Percentiles rank a stretch among this genome's conserved stretches.
These are phyloP conservation scores for Muschampia plurimacula DNA, from an alignment of 2,888 invertebrate genomes.

Conservation along the genomic window DNA sequence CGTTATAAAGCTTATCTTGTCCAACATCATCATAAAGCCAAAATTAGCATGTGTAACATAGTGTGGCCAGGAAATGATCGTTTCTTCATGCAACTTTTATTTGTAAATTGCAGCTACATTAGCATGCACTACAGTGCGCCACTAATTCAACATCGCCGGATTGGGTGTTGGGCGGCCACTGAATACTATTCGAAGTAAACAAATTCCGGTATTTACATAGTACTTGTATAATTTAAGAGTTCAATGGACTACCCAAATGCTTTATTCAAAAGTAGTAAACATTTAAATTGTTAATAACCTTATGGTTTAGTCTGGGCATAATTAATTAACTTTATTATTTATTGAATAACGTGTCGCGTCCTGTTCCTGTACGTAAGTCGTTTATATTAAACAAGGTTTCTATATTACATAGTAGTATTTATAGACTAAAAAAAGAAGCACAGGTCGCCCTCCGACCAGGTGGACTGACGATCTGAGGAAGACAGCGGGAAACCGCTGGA, in stretches of 20 bases:
- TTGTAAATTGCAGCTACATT: conserved; percentile 54
- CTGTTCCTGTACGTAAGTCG: conserved; percentile 38
- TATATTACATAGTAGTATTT: not conserved
- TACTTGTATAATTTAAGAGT: conserved; percentile 55
- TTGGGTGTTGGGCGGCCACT: conserved; percentile 51
- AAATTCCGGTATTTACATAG: conserved; percentile 52
- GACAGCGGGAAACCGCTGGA: no score
- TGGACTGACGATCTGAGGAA: no score
- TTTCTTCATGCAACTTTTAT: conserved; percentile 57
- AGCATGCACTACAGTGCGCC: conserved; percentile 59
- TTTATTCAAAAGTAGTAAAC: conserved; percentile 56
- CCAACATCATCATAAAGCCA: conserved; percentile 46
- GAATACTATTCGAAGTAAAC: conserved; percentile 55
- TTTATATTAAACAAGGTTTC: not conserved
- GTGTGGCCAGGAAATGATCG: conserved; percentile 64
- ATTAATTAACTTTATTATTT: conserved; percentile 42
- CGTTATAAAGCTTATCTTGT: conserved; percentile 50
- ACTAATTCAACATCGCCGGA: conserved; percentile 60
- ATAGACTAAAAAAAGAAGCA: no score
- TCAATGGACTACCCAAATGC: conserved; percentile 61
- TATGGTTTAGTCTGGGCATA: conserved; percentile 48
- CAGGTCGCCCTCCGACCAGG: no score
- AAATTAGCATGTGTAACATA: conserved; percentile 64
- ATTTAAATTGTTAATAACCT: conserved; percentile 58
- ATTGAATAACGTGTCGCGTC: conserved; percentile 42